Percentiles rank a stretch among this genome's conserved stretches.
phyloP scores from a whole-genome alignment of 2,888 invertebrate species.

The Scaptomyza tumidula region DNA sequence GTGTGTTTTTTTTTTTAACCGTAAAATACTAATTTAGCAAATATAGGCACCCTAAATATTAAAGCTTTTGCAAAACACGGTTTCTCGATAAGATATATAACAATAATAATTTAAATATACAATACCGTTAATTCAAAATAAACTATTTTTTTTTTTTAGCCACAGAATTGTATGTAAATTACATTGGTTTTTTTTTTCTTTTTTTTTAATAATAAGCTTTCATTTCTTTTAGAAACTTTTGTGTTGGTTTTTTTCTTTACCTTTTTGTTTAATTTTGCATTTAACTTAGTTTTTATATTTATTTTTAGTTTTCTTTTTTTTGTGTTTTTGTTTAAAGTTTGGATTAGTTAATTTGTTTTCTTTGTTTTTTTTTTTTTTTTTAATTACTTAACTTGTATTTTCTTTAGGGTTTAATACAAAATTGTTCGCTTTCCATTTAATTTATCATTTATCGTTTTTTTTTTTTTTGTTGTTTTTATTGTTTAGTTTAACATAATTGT shows the following conservation, averaged over 20 bases:
- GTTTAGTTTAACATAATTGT: slow-evolving; percentile 73
- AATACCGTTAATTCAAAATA: slow-evolving; percentile 75
- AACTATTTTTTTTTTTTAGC: slow-evolving; percentile 67
- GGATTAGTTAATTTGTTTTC: slow-evolving; percentile 30
- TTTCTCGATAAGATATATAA: slow-evolving; percentile 78
- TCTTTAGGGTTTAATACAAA: slow-evolving; percentile 60
- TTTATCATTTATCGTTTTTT: slow-evolving; percentile 6
- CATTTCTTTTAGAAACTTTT: slow-evolving; percentile 67
- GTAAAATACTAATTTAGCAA: slow-evolving; percentile 85
- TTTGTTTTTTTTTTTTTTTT: slow-evolving; percentile 28
- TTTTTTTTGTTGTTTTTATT: slow-evolving; percentile 33
- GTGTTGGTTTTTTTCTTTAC: slow-evolving; percentile 16
- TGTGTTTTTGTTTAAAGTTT: slow-evolving; percentile 33
- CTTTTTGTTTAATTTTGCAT: slow-evolving; percentile 18
- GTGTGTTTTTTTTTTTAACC: slow-evolving; percentile 44
- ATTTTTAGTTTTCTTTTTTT: slow-evolving; percentile 7
- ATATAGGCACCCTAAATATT: slow-evolving; percentile 85
- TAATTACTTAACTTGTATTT: slow-evolving; percentile 14
- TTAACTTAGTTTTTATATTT: slow-evolving; percentile 25
- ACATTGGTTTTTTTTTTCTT: slow-evolving; percentile 22
- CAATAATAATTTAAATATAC: slow-evolving; percentile 77
- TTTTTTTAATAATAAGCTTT: slow-evolving; percentile 35
- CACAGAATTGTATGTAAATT: slow-evolving; percentile 54
- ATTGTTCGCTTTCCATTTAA: slow-evolving; percentile 52
- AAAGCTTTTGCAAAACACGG: slow-evolving; percentile 85